These are phyloP conservation scores for Molorchus minor DNA, from an alignment of 2,888 invertebrate genomes.

Conservation along the genomic window DNA sequence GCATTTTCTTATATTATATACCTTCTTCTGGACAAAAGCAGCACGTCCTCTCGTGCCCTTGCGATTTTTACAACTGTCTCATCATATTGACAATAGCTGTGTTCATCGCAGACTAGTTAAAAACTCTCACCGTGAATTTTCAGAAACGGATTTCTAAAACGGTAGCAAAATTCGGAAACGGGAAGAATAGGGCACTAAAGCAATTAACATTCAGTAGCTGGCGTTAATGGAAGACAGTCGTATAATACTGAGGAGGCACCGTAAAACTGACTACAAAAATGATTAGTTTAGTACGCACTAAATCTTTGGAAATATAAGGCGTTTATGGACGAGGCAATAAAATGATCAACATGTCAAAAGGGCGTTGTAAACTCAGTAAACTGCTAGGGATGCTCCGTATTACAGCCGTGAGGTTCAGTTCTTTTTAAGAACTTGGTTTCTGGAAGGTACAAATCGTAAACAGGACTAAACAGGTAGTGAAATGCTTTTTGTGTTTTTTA, in stretches of 20 bases:
- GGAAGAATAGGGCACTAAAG: conserved; percentile 19
- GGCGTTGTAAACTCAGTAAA: conserved; percentile 27
- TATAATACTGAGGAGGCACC: conserved; percentile 25
- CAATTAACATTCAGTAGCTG: conserved; percentile 29
- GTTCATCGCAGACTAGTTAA: neutral
- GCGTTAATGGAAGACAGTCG: conserved; percentile 7
- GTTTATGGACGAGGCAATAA: conserved; percentile 23
- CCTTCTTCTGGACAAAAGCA: neutral
- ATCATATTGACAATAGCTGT: neutral
- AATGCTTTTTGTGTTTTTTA: no score
- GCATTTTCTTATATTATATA: neutral
- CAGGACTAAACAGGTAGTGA: no score
- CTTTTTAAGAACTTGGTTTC: conserved; percentile 9
- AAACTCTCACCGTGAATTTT: neutral
- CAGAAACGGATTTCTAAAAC: neutral
- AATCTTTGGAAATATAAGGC: conserved; percentile 30
- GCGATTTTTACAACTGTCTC: neutral
- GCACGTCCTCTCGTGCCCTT: neutral
- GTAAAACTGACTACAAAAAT: conserved; percentile 30
- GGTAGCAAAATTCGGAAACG: conserved; percentile 11
- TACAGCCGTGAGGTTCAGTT: conserved; percentile 1
- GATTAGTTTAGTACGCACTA: conserved; percentile 32
- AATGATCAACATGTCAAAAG: conserved; percentile 23
- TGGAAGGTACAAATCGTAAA: conserved; percentile 16
- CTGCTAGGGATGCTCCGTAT: conserved; percentile 10